Conservation (phyloP, 2,797 vertebrate species). For the Melanotaenia parkinsoni region DNA sequence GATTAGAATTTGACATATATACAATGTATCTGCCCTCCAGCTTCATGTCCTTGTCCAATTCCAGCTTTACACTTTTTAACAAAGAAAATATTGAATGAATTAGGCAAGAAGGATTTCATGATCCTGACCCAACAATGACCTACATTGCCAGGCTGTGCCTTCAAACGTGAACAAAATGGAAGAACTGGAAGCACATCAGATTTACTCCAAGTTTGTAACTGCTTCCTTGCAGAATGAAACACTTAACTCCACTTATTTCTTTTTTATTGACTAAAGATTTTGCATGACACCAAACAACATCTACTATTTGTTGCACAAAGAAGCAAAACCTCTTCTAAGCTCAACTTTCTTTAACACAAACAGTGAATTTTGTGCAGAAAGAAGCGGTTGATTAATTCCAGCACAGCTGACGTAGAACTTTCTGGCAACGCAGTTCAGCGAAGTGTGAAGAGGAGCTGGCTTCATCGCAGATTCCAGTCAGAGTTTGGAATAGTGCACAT, state of each 20-base stretch:
- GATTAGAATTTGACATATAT: slow-evolving; percentile 27
- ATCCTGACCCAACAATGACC: slow-evolving; percentile 25
- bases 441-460: slow-evolving; percentile 72
- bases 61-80: not conserved
- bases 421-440: slow-evolving; percentile 71
- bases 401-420: slow-evolving; percentile 71
- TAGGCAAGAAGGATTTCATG: slow-evolving; percentile 36
- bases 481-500: slow-evolving; percentile 64
- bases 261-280: slow-evolving; percentile 32
- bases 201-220: slow-evolving; percentile 40
- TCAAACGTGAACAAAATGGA: slow-evolving; percentile 39
- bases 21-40: slow-evolving; percentile 10
- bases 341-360: slow-evolving; percentile 59
- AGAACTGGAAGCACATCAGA: slow-evolving; percentile 40
- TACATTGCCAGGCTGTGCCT: slow-evolving; percentile 23
- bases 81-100: slow-evolving; percentile 26
- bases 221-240: slow-evolving; percentile 39
- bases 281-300: slow-evolving; percentile 7
- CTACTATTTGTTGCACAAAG: slow-evolving; percentile 9
- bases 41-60: slow-evolving; percentile 18
- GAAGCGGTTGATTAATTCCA: slow-evolving; percentile 73
- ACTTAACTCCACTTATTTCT: slow-evolving; percentile 6
- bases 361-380: slow-evolving; percentile 58
- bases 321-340: slow-evolving; percentile 46
- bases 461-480: slow-evolving; percentile 67